These are phyloP conservation scores for Lasioglossum marginatum DNA, from an alignment of 2,888 invertebrate species.

Conservation along the genomic window DNA sequence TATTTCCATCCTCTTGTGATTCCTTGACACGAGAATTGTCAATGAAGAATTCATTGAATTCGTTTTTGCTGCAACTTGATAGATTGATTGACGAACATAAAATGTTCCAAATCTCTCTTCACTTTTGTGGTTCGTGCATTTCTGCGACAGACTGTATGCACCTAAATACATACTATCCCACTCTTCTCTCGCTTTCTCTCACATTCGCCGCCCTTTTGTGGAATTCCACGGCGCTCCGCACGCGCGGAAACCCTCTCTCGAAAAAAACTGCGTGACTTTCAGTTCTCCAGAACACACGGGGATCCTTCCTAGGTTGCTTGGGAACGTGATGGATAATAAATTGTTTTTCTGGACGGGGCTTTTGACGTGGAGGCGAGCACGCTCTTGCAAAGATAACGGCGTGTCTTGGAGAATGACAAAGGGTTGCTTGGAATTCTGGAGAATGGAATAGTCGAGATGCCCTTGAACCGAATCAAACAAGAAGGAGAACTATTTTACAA, in stretches of 20 bases:
- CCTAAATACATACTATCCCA: not conserved
- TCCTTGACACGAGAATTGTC: not conserved
- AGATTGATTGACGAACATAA: not conserved
- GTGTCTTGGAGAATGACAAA: not conserved
- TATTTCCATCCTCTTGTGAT: not conserved
- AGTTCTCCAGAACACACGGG: not conserved
- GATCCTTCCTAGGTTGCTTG: not conserved
- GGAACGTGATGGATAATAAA: conserved; percentile 22
- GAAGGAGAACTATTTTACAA: not conserved
- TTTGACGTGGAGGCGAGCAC: not conserved
- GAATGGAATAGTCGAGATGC: not conserved
- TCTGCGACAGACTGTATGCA: not conserved
- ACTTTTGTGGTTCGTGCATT: not conserved
- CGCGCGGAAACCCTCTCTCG: not conserved
- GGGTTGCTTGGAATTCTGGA: not conserved
- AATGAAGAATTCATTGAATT: too few species aligned
- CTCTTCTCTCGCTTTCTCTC: not conserved
- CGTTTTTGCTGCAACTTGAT: too few species aligned
- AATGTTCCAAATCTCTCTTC: not conserved
- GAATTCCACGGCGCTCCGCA: conserved; percentile 6
- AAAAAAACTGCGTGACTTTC: conserved; percentile 28
- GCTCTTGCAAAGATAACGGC: not conserved
- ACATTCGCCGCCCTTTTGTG: not conserved
- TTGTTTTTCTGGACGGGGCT: conserved; percentile 13
- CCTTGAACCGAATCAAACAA: not conserved